Percentiles rank a stretch among this genome's conserved stretches.
phyloP scores from a whole-genome alignment of 2,113 vertebrate species.

The Psophia crepitans region DNA sequence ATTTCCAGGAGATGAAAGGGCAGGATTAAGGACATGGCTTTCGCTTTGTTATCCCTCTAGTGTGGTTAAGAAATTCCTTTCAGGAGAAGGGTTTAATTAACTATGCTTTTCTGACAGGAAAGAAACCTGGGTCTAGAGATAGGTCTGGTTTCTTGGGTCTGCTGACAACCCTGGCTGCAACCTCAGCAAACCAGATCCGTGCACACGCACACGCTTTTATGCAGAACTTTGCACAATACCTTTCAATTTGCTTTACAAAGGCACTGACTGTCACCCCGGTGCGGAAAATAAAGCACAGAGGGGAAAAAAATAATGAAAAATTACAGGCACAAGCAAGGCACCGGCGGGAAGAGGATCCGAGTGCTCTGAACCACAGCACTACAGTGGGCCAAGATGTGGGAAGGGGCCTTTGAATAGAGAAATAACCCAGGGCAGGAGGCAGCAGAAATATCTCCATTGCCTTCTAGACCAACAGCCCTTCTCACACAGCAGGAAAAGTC shows the following conservation, averaged over 20 bases:
- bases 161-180: not conserved
- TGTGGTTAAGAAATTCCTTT: constrained; percentile 46
- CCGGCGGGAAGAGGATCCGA: not conserved
- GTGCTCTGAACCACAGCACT: not conserved
- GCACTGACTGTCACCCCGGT: not conserved
- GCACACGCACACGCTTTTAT: not conserved
- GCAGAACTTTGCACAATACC: not conserved
- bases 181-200: not conserved
- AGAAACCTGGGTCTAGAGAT: not conserved
- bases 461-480: not conserved
- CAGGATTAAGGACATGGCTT: constrained; percentile 37
- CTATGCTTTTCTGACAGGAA: not conserved
- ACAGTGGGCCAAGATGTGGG: not conserved
- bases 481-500: not conserved
- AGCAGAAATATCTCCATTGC: not conserved
- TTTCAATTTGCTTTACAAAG: not conserved
- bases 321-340: not conserved
- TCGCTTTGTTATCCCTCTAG: constrained; percentile 12
- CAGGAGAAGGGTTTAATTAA: constrained; percentile 55
- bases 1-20: constrained; percentile 54
- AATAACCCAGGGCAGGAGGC: not conserved
- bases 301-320: not conserved
- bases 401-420: not conserved
- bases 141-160: not conserved
- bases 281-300: not conserved